Conservation (phyloP, 92 coral and sea anemone species). For the Zoanthus solanderi region DNA sequence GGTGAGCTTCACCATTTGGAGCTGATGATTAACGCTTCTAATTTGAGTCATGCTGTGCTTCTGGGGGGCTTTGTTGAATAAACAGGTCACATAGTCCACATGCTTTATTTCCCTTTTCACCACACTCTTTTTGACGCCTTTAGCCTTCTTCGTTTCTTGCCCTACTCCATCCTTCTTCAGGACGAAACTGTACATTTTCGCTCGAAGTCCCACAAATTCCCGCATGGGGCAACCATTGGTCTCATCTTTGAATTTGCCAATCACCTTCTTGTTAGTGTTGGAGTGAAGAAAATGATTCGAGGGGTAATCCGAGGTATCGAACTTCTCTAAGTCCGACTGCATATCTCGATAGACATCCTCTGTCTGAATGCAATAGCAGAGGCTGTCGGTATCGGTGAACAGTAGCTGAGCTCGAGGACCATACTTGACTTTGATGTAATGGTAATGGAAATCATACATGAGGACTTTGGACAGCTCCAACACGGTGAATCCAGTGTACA, state of each 20-base stretch:
- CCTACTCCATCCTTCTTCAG: neutral
- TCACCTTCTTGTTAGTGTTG: neutral
- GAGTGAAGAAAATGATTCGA: neutral
- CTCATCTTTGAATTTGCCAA: slow-evolving; percentile 9
- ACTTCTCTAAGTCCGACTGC: neutral
- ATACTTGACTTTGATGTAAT: neutral
- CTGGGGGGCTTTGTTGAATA: neutral
- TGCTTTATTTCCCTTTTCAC: neutral
- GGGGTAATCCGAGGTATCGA: slow-evolving; percentile 10
- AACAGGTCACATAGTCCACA: neutral
- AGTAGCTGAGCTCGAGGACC: neutral
- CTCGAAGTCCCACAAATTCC: neutral
- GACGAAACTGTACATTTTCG: neutral
- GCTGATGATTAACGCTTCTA: neutral
- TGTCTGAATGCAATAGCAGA: neutral
- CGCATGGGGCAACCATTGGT: neutral
- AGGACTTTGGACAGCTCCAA: neutral
- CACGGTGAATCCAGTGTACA: neutral
- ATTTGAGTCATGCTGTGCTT: neutral
- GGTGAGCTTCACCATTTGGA: neutral
- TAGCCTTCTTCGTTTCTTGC: neutral
- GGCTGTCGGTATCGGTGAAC: slow-evolving; percentile 21
- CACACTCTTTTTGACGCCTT: neutral
- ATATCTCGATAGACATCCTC: neutral
- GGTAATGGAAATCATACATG: slow-evolving; percentile 5